Evolutionary conservation across 2,797 vertebrate species (phyloP).

Genomic region (Melanotaenia boesemani): DNA sequence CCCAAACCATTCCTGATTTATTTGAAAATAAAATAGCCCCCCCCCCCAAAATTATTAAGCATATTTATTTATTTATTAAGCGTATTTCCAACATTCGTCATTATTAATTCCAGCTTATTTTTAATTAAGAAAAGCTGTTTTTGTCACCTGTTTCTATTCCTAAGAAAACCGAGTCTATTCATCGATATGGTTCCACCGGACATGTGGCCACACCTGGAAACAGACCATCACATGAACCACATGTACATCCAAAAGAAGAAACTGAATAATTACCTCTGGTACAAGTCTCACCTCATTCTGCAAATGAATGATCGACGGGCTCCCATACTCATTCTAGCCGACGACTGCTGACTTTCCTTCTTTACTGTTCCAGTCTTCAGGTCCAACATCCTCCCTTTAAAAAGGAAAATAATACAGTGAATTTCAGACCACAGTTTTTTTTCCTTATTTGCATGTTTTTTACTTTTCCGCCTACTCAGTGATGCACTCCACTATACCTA

Average conservation of each 20-base stretch:
- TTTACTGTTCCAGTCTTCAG: slow-evolving; percentile 98
- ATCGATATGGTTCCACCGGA: slow-evolving; percentile 89
- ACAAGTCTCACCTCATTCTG: slow-evolving; percentile 89
- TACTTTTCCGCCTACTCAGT: background rate
- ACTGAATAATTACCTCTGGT: background rate
- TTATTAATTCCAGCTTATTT: background rate
- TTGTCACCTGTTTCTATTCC: slow-evolving; percentile 91
- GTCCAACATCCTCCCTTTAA: slow-evolving; percentile 93
- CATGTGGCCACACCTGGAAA: slow-evolving; percentile 88
- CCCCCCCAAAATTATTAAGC: background rate
- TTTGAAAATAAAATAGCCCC: slow-evolving; percentile 2
- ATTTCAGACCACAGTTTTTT: background rate
- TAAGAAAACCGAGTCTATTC: slow-evolving; percentile 91
- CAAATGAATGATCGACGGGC: slow-evolving; percentile 97
- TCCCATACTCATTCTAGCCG: slow-evolving; percentile 97
- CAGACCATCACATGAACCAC: slow-evolving; percentile 59
- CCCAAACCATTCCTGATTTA: slow-evolving; percentile 90
- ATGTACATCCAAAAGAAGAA: background rate
- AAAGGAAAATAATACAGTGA: background rate
- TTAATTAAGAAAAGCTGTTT: background rate
- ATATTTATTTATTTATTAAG: too few relatives aligned
- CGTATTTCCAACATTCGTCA: background rate
- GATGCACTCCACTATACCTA: background rate
- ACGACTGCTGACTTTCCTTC: slow-evolving; percentile 95
- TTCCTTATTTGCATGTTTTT: background rate